A percentile compares a stretch with the other conserved stretches of the same genome.
Conservation (phyloP, 2,113 vertebrate genomes). For the Chloroceryle aenea region DNA sequence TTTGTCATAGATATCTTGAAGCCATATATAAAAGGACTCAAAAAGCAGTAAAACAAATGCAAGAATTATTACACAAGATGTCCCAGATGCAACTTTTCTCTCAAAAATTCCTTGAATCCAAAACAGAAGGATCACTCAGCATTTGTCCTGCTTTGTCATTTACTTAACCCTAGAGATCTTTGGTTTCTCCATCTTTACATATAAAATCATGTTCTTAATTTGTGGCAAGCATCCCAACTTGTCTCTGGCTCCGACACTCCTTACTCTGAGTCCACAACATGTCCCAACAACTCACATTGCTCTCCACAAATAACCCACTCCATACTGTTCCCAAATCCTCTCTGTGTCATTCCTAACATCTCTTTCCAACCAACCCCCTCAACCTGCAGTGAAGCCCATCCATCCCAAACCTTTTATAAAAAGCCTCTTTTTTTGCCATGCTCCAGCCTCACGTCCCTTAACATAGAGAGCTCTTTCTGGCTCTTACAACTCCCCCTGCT, state of each 20-base stretch:
- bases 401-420: neutral
- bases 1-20: slow-evolving; percentile 31
- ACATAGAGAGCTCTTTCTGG: neutral
- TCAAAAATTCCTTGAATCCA: neutral
- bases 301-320: neutral
- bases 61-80: neutral
- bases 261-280: neutral
- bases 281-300: neutral
- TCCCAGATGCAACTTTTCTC: neutral
- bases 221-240: neutral
- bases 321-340: neutral
- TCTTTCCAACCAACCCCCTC: neutral
- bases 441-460: neutral
- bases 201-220: fast-evolving
- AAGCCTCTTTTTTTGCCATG: neutral
- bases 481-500: neutral
- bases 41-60: neutral
- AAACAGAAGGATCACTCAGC: neutral
- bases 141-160: neutral
- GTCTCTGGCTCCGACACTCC: neutral
- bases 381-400: fast-evolving
- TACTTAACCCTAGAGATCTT: neutral
- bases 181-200: neutral
- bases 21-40: neutral
- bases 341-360: neutral